Percentiles rank a stretch among this genome's conserved stretches.
Conservation (phyloP, 1,140 invertebrate genomes). For the Globodera rostochiensis region DNA sequence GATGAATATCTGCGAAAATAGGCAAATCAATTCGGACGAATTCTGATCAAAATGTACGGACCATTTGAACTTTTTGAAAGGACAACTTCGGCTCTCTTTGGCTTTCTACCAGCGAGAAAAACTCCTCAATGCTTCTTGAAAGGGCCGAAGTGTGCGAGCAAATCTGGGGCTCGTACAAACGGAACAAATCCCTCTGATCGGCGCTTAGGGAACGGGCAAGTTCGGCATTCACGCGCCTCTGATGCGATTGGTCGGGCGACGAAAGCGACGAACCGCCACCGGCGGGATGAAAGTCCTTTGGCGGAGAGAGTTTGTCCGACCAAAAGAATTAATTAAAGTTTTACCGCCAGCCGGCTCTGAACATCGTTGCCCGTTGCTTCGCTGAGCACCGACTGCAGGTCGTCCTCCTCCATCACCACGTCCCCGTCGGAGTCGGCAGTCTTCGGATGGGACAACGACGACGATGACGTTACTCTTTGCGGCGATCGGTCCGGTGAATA, state of each 20-base stretch:
- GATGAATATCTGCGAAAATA: slow-evolving; percentile 31
- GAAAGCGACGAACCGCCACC: not conserved
- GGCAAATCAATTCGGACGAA: not conserved
- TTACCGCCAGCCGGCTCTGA: slow-evolving; percentile 1
- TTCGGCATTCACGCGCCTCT: slow-evolving; percentile 32
- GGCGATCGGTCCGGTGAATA: not conserved
- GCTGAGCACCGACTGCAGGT: slow-evolving; percentile 45
- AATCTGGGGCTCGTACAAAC: slow-evolving; percentile 39
- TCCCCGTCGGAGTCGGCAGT: slow-evolving; percentile 1
- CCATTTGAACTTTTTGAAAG: slow-evolving; percentile 47
- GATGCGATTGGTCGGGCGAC: not conserved
- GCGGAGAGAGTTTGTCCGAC: not conserved
- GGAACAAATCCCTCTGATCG: slow-evolving; percentile 42
- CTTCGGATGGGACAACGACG: slow-evolving; percentile 3
- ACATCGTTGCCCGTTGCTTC: slow-evolving; percentile 19
- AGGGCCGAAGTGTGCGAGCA: slow-evolving; percentile 36
- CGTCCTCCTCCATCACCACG: slow-evolving; percentile 48
- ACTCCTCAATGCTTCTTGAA: slow-evolving; percentile 37
- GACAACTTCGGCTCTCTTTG: slow-evolving; percentile 29
- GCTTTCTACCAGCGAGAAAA: slow-evolving; percentile 32
- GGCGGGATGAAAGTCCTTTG: not conserved
- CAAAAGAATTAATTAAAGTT: not conserved
- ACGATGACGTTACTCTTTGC: not conserved
- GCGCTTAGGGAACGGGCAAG: slow-evolving; percentile 20
- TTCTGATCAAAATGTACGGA: slow-evolving; percentile 2